Evolutionary conservation across 2,797 vertebrate species (phyloP), one percentile per base, ranked within the genome.

Genomic region (Catamblyrhynchus diadema): DNA sequence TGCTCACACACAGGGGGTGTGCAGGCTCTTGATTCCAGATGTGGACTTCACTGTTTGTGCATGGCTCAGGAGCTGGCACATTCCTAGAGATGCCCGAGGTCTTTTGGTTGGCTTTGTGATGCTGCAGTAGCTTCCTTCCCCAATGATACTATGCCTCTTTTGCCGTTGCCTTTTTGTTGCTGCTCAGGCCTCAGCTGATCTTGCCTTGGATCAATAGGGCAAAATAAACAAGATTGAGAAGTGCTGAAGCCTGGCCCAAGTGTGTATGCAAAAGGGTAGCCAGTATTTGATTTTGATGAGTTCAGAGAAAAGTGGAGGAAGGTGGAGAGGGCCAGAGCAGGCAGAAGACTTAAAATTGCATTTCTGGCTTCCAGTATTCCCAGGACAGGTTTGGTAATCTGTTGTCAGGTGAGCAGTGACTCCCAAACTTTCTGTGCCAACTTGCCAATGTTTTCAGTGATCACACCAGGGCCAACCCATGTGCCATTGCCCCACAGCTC

Each of bases 201-300:
- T 93, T 60, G n/a, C 37, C 47, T 87, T 81, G 66, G 82, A 95
- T 97, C 93, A 86, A 81, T 79, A 93, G 80, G 85, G 65, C 70
- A 84, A 86, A 93, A 86, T 66, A 91, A 91, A 93, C 0, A 8
- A 86, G 83, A 81, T 0, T 39, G 77, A 92, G 90, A 62, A 50
- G 70, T 72, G 59, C 87, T 70, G 81, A 86, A 91, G 88, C 51
- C 41, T 74, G 71, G 59, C 77, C 90, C 86, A 48, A 81, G 47
- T 1, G 7, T 73, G 12, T 54, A 16, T 83, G 71, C 78, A 82
- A 69, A 95, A 81, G 91, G 64, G 42, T 32, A 86, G 86, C 87
- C 50, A 83, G 7, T 93, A 87, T 3, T 92, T 71, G 51, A 77
- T 93, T 89, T 93, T 91, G 32, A 45, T 67, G 37, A 60, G 44